A percentile compares a stretch with the other conserved stretches of the same genome.
Conservation (phyloP, 2,888 invertebrate species). For the Azorinus chamasolen region DNA sequence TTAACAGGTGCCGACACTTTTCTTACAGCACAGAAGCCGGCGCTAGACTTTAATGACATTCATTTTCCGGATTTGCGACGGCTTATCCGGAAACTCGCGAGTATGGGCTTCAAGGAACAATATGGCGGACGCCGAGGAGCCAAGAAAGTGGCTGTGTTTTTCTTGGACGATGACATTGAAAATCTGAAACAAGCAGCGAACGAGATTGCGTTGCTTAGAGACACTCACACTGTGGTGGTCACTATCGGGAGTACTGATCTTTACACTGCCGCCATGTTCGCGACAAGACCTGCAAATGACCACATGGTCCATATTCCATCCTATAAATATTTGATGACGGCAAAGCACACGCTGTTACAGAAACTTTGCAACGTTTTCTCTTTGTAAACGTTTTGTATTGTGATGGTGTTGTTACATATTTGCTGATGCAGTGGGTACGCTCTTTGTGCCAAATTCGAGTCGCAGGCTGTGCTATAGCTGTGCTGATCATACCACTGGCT, state of each 20-base stretch:
- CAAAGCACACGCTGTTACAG: slow-evolving; percentile 58
- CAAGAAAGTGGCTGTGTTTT: slow-evolving; percentile 74
- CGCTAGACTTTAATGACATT: slow-evolving; percentile 60
- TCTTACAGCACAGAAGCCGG: slow-evolving; percentile 48
- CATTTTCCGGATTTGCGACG: slow-evolving; percentile 63
- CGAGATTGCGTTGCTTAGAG: slow-evolving; percentile 53
- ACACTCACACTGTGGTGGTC: slow-evolving; percentile 65
- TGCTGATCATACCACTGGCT: too few relatives aligned
- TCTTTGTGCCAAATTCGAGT: too few relatives aligned
- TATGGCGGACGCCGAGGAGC: slow-evolving; percentile 60
- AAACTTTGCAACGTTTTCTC: slow-evolving; percentile 62
- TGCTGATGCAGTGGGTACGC: too few relatives aligned
- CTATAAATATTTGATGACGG: slow-evolving; percentile 58
- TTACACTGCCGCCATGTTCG: slow-evolving; percentile 57
- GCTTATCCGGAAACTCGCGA: slow-evolving; percentile 54
- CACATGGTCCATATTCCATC: slow-evolving; percentile 66
- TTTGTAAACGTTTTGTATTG: background rate
- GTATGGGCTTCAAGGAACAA: slow-evolving; percentile 51
- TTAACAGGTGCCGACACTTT: slow-evolving; percentile 61
- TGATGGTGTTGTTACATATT: too few relatives aligned
- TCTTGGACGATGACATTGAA: slow-evolving; percentile 73
- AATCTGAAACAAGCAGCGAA: slow-evolving; percentile 61
- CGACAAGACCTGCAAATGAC: slow-evolving; percentile 62
- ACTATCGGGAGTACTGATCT: slow-evolving; percentile 65
- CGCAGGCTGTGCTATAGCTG: too few relatives aligned